Evolutionary conservation across 2,888 invertebrate species (phyloP).

Genomic region (Sturmia bella): DNA sequence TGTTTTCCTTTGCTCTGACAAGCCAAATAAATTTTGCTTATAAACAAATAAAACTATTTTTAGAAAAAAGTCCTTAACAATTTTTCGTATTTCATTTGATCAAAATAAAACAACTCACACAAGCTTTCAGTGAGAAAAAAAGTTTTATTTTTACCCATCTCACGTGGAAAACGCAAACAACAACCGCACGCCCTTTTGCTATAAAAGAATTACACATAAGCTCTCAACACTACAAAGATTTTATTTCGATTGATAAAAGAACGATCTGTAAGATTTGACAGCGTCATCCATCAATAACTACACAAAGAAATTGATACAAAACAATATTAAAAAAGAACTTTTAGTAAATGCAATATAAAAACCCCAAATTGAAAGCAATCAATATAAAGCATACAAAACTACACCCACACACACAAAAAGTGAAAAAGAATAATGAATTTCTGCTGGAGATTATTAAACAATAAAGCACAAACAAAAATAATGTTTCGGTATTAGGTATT

Average conservation of each 20-base stretch:
- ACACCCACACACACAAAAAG: conserved; percentile 41
- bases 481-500: conserved; percentile 18
- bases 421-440: conserved; percentile 62
- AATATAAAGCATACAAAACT: conserved; percentile 62
- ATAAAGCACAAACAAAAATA: conserved; percentile 6
- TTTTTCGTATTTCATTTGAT: too few species aligned
- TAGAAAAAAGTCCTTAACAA: too few species aligned
- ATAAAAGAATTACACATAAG: too few species aligned
- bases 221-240: not conserved
- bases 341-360: conserved; percentile 20
- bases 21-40: too few species aligned
- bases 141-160: too few species aligned
- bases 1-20: too few species aligned
- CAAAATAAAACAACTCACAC: too few species aligned
- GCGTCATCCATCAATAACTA: conserved; percentile 17
- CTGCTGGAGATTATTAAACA: conserved; percentile 10
- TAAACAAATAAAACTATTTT: too few species aligned
- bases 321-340: conserved; percentile 24
- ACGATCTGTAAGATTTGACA: not conserved
- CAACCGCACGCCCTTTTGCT: too few species aligned
- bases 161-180: too few species aligned
- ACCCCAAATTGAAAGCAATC: conserved; percentile 61
- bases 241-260: not conserved
- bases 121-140: too few species aligned
- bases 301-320: conserved; percentile 2